A percentile compares a stretch with the other conserved stretches of the same genome.
Evolutionary conservation across 2,797 vertebrate species (phyloP).

Genomic region (Halcyon chelicuti): DNA sequence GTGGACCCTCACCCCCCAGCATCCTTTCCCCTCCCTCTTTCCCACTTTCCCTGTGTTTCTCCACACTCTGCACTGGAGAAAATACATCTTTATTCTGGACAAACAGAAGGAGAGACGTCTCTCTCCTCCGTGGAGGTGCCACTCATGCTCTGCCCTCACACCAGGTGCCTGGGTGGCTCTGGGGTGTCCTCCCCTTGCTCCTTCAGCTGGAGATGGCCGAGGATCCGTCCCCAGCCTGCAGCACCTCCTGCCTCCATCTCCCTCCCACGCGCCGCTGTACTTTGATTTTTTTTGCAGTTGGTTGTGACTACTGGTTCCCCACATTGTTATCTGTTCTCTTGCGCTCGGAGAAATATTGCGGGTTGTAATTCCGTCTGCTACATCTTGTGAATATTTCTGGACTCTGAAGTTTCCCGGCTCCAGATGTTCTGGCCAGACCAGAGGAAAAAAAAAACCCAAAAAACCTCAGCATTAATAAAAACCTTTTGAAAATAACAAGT

Average conservation of each 20-base stretch:
- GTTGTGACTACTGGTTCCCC: slow-evolving; percentile 45
- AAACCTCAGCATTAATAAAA: slow-evolving; percentile 70
- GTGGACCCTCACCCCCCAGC: neutral
- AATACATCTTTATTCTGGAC: neutral
- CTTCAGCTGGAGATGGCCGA: neutral
- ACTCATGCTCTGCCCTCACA: neutral
- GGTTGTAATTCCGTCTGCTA: slow-evolving; percentile 60
- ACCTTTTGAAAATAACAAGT: slow-evolving; percentile 59
- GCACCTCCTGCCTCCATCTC: neutral
- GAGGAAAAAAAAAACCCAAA: neutral
- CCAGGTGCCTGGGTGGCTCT: neutral
- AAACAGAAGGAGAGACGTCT: neutral
- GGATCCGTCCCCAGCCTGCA: neutral
- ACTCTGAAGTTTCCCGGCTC: slow-evolving; percentile 65
- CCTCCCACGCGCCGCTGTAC: accelerated
- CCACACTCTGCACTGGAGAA: accelerated
- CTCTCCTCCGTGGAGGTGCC: neutral
- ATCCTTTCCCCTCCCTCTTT: neutral
- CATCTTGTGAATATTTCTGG: slow-evolving; percentile 57
- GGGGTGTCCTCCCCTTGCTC: neutral
- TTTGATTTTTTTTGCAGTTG: neutral
- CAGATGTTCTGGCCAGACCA: slow-evolving; percentile 73
- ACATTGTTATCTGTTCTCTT: slow-evolving; percentile 38
- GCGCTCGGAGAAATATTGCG: slow-evolving; percentile 25
- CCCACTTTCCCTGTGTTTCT: neutral